phyloP scores from a whole-genome alignment of 35 echinoderm and acorn worm genomes.

The Holothuria glaberrima region DNA sequence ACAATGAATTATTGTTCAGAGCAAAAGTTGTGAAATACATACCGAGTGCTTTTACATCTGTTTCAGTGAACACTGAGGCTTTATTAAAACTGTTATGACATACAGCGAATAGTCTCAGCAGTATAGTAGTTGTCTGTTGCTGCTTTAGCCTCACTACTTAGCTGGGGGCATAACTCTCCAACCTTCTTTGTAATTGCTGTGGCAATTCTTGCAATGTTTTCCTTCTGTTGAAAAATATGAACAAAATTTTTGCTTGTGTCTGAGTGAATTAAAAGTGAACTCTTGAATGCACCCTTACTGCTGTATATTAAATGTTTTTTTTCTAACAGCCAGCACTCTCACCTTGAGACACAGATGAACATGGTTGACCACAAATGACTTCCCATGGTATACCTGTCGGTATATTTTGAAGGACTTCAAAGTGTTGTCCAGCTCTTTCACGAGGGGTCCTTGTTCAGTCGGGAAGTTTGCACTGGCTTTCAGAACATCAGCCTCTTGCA shows the following conservation, averaged over 20 bases:
- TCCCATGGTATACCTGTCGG: slow-evolving; percentile 8
- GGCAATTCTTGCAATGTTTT: neutral
- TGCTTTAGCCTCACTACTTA: neutral
- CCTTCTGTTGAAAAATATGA: too few species aligned
- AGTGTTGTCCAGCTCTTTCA: neutral
- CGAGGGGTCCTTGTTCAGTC: neutral
- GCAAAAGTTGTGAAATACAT: neutral
- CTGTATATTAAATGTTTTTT: neutral
- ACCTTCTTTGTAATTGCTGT: neutral
- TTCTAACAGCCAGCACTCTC: neutral
- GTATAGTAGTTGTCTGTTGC: neutral
- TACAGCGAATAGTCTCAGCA: neutral
- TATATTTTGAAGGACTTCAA: slow-evolving; percentile 1
- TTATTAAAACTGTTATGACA: neutral
- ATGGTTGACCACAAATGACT: slow-evolving; percentile 2
- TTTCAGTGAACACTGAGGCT: neutral
- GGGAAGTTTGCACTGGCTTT: slow-evolving; percentile 7
- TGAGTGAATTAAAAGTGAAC: neutral
- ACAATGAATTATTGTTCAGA: neutral
- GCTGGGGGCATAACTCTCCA: neutral
- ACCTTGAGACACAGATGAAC: slow-evolving; percentile 17
- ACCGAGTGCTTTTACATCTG: too few species aligned
- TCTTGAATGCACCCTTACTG: neutral
- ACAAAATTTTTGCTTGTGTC: neutral
- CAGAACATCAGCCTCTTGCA: slow-evolving; percentile 22